Conservation (phyloP, 2,888 invertebrate species). For the Xanthorhoe designata region DNA sequence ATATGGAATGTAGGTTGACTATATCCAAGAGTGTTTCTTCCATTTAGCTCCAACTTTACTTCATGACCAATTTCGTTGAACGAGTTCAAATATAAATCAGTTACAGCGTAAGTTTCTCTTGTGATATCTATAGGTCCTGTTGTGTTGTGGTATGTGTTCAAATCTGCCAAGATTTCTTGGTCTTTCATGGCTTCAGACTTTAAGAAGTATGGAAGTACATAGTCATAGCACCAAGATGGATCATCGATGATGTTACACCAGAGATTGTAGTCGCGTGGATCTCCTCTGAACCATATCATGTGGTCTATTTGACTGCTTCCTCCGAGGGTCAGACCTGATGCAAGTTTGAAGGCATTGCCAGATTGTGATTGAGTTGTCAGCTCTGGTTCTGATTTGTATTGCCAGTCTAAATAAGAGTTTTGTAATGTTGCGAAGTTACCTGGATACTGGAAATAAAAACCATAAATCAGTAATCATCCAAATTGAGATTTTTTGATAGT, state of each 20-base stretch:
- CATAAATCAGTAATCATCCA: not conserved
- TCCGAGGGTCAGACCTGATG: not conserved
- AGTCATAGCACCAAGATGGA: not conserved
- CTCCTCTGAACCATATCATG: not conserved
- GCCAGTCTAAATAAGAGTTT: not conserved
- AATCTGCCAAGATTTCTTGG: slow-evolving; percentile 2
- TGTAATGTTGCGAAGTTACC: not conserved
- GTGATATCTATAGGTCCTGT: slow-evolving; percentile 36
- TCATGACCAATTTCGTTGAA: slow-evolving; percentile 39
- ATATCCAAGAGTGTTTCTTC: slow-evolving; percentile 31
- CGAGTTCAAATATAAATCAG: slow-evolving; percentile 33
- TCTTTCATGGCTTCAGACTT: slow-evolving; percentile 2
- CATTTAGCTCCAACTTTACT: slow-evolving; percentile 36
- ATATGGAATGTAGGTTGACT: slow-evolving; percentile 32
- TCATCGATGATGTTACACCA: not conserved
- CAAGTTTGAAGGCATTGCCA: not conserved
- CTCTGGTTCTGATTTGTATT: slow-evolving; percentile 2
- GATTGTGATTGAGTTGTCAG: slow-evolving; percentile 1
- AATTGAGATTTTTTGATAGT: not conserved
- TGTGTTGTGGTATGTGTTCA: slow-evolving; percentile 28
- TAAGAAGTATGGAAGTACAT: not conserved
- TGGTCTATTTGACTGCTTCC: slow-evolving; percentile 1
- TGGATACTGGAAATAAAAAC: not conserved
- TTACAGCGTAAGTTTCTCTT: slow-evolving; percentile 23
- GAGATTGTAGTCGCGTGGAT: not conserved